A percentile compares a stretch with the other conserved stretches of the same genome.
These are phyloP conservation scores for Clivina fossor DNA, from an alignment of 2,888 invertebrate species.

Conservation along the genomic window DNA sequence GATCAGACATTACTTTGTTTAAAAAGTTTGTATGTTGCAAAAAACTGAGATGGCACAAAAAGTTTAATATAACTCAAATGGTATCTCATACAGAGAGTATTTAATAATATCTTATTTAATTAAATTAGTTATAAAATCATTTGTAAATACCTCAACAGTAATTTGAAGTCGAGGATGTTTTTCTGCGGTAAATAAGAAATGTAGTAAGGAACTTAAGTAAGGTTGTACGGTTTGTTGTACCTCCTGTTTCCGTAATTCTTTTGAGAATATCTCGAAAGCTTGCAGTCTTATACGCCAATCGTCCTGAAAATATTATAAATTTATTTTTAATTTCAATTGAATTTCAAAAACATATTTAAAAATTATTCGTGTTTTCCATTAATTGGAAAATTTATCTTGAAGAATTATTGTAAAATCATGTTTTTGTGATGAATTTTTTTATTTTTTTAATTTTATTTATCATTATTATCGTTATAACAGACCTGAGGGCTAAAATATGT, in stretches of 20 bases:
- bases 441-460: too few species aligned
- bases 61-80: neutral
- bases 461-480: too few species aligned
- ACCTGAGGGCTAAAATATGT: too few species aligned
- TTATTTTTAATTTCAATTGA: neutral
- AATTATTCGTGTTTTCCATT: too few species aligned
- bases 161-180: slow-evolving; percentile 50
- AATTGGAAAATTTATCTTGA: too few species aligned
- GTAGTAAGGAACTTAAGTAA: slow-evolving; percentile 64
- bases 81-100: too few species aligned
- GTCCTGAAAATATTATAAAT: slow-evolving; percentile 50
- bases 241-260: slow-evolving; percentile 57
- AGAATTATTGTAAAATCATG: too few species aligned
- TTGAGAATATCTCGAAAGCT: slow-evolving; percentile 61
- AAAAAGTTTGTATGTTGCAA: neutral
- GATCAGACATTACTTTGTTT: too few species aligned
- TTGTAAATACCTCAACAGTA: slow-evolving; percentile 43
- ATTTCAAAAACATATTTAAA: too few species aligned
- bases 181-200: slow-evolving; percentile 66
- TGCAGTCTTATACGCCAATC: slow-evolving; percentile 61
- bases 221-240: slow-evolving; percentile 60
- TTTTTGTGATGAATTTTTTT: too few species aligned
- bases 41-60: neutral
- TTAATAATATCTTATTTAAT: too few species aligned
- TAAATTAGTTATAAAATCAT: too few species aligned